A percentile compares a stretch with the other conserved stretches of the same genome.
Evolutionary conservation across 2,888 invertebrate genomes (phyloP).

Genomic region (Dioctria linearis): DNA sequence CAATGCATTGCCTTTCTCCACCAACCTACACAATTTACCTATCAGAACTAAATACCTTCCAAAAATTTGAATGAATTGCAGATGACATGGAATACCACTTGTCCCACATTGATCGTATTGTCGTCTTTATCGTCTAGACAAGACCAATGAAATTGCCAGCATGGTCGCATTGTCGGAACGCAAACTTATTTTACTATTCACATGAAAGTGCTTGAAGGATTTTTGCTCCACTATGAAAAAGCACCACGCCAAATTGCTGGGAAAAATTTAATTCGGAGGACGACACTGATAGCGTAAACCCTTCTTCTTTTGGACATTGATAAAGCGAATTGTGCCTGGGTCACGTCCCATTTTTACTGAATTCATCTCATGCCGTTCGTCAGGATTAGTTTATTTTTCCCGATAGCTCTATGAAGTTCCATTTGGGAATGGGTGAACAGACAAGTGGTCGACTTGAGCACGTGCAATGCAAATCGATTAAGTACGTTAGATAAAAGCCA

Average conservation of each 20-base stretch:
- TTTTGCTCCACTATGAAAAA: conserved; percentile 7
- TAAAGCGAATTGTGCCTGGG: conserved; percentile 22
- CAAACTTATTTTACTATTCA: conserved; percentile 15
- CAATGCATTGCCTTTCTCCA: no score
- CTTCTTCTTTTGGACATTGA: not conserved
- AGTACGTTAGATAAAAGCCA: not conserved
- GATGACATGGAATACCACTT: no score
- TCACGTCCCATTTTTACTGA: conserved; percentile 24
- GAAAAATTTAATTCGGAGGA: not conserved
- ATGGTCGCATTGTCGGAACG: conserved; percentile 20
- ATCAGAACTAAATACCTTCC: no score
- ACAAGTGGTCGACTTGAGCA: conserved; percentile 19
- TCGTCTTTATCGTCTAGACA: conserved; percentile 1
- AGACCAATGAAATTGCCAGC: conserved; percentile 24
- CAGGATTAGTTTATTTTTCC: conserved; percentile 25
- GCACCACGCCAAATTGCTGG: not conserved
- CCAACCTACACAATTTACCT: no score
- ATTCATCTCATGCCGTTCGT: conserved; percentile 15
- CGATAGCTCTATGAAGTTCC: conserved; percentile 11
- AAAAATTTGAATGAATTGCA: no score
- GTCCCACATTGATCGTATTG: no score
- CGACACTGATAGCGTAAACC: conserved; percentile 32
- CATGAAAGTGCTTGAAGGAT: conserved; percentile 15
- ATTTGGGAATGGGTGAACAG: not conserved
- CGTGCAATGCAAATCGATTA: conserved; percentile 29